phyloP scores from a whole-genome alignment of 2,113 vertebrate genomes.

The Sylvietta virens region DNA sequence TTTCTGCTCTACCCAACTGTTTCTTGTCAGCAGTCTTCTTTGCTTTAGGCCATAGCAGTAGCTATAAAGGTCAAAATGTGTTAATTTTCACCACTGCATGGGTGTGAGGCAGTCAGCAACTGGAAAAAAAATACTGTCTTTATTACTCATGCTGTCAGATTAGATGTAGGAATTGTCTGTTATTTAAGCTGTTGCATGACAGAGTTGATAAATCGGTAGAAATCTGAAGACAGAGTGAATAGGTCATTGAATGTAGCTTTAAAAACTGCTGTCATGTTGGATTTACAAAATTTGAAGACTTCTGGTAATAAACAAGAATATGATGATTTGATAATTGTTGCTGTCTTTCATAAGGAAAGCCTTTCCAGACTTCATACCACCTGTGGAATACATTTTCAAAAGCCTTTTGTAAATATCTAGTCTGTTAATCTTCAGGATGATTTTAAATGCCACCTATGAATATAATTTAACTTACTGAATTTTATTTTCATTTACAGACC shows the following conservation, averaged over 20 bases:
- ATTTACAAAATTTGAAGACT: slow-evolving; percentile 16
- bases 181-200: background rate
- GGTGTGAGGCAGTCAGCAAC: background rate
- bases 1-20: background rate
- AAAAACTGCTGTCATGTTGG: slow-evolving; percentile 12
- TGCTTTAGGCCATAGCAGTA: background rate
- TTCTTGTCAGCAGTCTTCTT: background rate
- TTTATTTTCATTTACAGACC: background rate
- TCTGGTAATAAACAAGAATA: slow-evolving; percentile 6
- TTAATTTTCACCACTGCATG: background rate
- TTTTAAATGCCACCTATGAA: background rate
- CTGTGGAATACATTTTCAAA: background rate
- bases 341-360: background rate
- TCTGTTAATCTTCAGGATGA: background rate
- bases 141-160: slow-evolving; percentile 10
- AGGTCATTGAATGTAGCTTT: slow-evolving; percentile 19
- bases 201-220: background rate
- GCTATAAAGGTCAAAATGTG: background rate
- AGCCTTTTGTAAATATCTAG: background rate
- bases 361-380: background rate
- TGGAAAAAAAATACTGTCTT: background rate
- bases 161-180: background rate
- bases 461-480: background rate
- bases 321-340: slow-evolving; percentile 14
- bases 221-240: background rate